Evolutionary conservation across 1,140 invertebrate species (phyloP), one percentile per base, ranked within the genome.

Genomic region (Drosophila carrolli): DNA sequence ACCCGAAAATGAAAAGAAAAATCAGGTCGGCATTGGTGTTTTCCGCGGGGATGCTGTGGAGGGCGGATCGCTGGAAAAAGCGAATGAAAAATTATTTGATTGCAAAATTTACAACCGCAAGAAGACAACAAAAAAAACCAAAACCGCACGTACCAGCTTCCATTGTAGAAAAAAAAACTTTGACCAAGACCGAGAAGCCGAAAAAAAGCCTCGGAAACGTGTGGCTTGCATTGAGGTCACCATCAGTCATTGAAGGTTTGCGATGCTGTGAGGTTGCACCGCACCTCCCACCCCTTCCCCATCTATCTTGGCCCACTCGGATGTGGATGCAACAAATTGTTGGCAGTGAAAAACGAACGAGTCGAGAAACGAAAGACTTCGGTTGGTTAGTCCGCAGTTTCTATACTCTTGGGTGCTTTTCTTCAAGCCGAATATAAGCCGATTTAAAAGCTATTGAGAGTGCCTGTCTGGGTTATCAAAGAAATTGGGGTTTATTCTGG

Each of bases 31-130:
- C 79, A 48, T 62, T 83, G 74, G 74, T 58, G 65, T 73, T 58
- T 65, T 66, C 32, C 43, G 67, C 41, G 63, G 35, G 63, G 65
- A 46, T 14, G 14, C 1, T 47, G 58, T 10, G 23, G 59, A 9
- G 35, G 43, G 41, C 44, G 67, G 51, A 57, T 55, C 16, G 48
- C 61, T 70, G 76, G 76, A 84, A 89, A 81, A 89, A 83, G 80
- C 84, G 77, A 89, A 81, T 89, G 77, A 84, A 89, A 89, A 89
- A 89, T 88, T 80, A 81, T 84, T 89, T 78, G 54, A 89, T 88
- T 88, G 84, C 76, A 83, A 88, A 88, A 88, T 88, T 77, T 88
- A 80, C 84, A 84, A 89, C 84, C 84, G 77, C 84, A 83, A 83
- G 40, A 65, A 68, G 10, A 19, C 32, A 38, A 60, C 37, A 63